phyloP scores from a whole-genome alignment of 2,113 vertebrate genomes.

The Calidris pugnax region DNA sequence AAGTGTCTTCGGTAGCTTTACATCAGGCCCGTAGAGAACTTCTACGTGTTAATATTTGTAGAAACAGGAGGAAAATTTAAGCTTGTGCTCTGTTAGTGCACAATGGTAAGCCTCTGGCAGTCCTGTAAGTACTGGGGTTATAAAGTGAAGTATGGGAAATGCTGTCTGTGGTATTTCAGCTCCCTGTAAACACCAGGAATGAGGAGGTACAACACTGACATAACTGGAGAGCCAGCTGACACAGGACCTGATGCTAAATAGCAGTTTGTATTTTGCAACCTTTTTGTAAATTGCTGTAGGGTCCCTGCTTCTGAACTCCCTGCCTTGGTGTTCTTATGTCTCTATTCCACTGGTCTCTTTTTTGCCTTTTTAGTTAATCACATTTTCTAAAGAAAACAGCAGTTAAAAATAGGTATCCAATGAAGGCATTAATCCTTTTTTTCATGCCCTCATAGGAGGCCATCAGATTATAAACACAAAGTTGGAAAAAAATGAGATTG shows the following conservation, averaged over 20 bases:
- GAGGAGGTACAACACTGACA: neutral
- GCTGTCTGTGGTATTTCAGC: neutral
- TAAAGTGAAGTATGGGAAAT: neutral
- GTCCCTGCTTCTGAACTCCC: neutral
- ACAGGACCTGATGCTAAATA: neutral
- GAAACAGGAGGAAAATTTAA: neutral
- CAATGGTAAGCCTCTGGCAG: neutral
- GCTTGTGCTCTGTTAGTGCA: neutral
- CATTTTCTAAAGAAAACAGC: conserved; percentile 29
- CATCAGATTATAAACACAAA: conserved; percentile 27
- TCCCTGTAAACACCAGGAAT: neutral
- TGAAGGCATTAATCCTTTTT: conserved; percentile 18
- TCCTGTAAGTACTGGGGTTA: neutral
- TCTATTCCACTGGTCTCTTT: neutral
- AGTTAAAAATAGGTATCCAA: conserved; percentile 3
- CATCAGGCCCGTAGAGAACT: neutral
- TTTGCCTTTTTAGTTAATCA: neutral
- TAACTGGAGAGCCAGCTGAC: neutral
- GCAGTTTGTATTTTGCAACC: neutral
- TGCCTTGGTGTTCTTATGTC: neutral
- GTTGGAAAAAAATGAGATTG: neutral
- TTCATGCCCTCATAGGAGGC: conserved; percentile 6
- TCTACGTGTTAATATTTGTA: neutral
- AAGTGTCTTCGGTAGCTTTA: conserved; percentile 14
- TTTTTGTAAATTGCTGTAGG: neutral